Evolutionary conservation across 1,140 invertebrate genomes (phyloP), one percentile per base, ranked within the genome.

Genomic region (Sitobion miscanthi): DNA sequence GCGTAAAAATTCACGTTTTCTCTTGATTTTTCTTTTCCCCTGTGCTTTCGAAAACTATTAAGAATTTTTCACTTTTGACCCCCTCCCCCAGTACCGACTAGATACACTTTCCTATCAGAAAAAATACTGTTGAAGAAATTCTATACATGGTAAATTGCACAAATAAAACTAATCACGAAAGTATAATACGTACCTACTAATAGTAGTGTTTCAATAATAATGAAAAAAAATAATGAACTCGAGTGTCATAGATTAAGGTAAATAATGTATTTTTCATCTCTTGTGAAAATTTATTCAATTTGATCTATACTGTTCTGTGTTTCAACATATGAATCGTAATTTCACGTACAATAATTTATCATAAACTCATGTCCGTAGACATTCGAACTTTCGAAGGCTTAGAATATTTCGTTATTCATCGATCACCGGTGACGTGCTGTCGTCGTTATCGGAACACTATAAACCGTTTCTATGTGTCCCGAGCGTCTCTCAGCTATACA

Each of bases 391-490:
- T n/a, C 1, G 21, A 77, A 77, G n/a, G 62, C n/a, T 77, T 77
- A 30, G 62, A 69, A 77, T n/a, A 77, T 77, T 77, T 77, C 62
- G 30, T 77, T n/a, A 42, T 83, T 42, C 82, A 83, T 83, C 82
- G 82, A 83, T 83, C 82, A 83, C 82, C 38, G 21, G 20, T 42
- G 82, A 83, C 82, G 38, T 83, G 38, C 17, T 17, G 82, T 42
- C 82, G 82, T 83, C 82, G 82, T 83, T 83, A 83, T 83, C 82
- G 20, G 82, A 83, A 83, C 82, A 42, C 38, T 83, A 83, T 42
- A 23, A 83, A 83, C 82, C 82, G 35, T 83, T 83, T 82, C 42
- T 83, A 83, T 83, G 38, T 42, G 35, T 42, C 20, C 82, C 35
- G 42, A 30, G 14, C 62, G 62, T 77, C n/a, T 77, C 14, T n/a